Evolutionary conservation across 2,113 vertebrate genomes (phyloP).

Genomic region (Lophochroa leadbeateri): DNA sequence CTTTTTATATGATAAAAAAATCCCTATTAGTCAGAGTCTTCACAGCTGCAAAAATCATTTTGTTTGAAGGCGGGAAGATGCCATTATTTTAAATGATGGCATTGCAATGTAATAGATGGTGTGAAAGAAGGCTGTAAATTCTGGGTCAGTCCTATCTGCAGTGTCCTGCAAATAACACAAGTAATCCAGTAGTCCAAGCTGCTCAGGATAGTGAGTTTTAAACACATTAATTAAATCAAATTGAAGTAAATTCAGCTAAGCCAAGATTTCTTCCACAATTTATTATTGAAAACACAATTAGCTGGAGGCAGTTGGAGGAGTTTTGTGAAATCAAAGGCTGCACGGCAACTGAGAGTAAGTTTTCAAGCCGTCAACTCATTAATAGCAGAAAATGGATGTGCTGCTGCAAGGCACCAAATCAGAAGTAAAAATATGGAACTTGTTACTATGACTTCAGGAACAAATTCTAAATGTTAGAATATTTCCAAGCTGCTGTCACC

Average conservation of each 20-base stretch:
- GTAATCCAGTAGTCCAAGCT: not conserved
- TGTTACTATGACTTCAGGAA: not conserved
- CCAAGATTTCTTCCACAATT: constrained; percentile 63
- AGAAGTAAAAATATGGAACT: constrained; percentile 24
- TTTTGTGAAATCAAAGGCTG: constrained; percentile 70
- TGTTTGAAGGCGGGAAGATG: not conserved
- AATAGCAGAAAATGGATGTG: constrained; percentile 57
- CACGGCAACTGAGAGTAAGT: constrained; percentile 30
- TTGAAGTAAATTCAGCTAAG: constrained; percentile 53
- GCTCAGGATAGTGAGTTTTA: constrained; percentile 25
- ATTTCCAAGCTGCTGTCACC: not conserved
- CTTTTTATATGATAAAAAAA: constrained; percentile 17
- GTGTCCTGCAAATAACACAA: constrained; percentile 11
- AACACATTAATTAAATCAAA: constrained; percentile 60
- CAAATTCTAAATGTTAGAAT: constrained; percentile 11
- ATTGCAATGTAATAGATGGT: constrained; percentile 3
- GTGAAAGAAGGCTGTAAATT: constrained; percentile 53
- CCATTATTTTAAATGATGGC: constrained; percentile 38
- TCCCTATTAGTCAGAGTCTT: constrained; percentile 5
- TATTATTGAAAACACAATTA: constrained; percentile 71
- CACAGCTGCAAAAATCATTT: constrained; percentile 20
- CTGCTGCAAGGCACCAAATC: constrained; percentile 59
- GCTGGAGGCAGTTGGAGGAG: constrained; percentile 59
- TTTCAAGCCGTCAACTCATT: constrained; percentile 59
- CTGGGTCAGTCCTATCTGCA: constrained; percentile 11